A percentile compares a stretch with the other conserved stretches of the same genome.
Conservation (phyloP, 2,113 vertebrate genomes). For the Gallinago jamesoni region DNA sequence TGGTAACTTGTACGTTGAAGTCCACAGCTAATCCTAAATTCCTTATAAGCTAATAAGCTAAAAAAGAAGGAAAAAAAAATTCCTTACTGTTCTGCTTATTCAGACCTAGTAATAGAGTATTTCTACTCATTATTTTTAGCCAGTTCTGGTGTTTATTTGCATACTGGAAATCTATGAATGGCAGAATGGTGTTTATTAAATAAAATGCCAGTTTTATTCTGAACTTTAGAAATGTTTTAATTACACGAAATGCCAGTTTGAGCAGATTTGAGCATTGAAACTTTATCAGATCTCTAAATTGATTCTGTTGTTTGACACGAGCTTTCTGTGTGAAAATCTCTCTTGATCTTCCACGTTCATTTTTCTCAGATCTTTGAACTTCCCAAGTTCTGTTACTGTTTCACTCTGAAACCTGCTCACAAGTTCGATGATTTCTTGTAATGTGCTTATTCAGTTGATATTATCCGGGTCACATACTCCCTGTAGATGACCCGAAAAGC, state of each 20-base stretch:
- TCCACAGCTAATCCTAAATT: background rate
- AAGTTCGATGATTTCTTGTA: background rate
- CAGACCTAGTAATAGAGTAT: background rate
- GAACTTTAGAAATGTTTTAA: background rate
- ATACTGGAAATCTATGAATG: background rate
- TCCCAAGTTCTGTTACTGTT: background rate
- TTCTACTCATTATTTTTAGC: background rate
- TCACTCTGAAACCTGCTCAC: background rate
- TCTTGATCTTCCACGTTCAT: background rate
- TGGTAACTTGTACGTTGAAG: background rate
- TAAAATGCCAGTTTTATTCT: background rate
- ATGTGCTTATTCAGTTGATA: background rate
- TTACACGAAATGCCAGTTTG: background rate
- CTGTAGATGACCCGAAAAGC: background rate
- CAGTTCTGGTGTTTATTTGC: background rate
- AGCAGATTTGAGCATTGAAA: background rate
- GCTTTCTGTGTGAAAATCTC: background rate
- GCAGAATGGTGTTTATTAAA: background rate
- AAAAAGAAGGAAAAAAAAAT: background rate
- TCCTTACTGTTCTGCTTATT: background rate
- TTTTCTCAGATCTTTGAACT: background rate
- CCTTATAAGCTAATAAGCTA: background rate
- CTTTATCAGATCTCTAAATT: background rate
- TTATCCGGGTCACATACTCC: background rate
- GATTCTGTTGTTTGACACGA: background rate